phyloP scores from a whole-genome alignment of 2,888 invertebrate genomes.

The Caenorhabditis auriculariae region DNA sequence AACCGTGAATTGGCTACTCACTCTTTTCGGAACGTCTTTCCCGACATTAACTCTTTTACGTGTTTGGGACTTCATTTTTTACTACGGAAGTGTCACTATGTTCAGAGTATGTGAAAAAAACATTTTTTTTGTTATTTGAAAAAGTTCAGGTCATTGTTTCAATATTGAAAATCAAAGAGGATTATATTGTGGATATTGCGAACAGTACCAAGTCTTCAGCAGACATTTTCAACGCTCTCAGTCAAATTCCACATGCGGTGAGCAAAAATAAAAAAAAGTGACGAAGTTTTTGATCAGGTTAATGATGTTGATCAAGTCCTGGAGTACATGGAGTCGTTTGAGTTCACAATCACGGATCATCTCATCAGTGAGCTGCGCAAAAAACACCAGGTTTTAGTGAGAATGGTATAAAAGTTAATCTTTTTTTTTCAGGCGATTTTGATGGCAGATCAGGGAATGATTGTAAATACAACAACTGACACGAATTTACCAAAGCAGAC shows the following conservation, averaged over 20 bases:
- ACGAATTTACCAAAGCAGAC: conserved; percentile 83
- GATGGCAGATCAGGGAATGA: conserved; percentile 92
- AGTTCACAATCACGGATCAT: conserved; percentile 60
- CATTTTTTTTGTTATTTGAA: neutral
- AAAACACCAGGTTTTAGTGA: conserved; percentile 46
- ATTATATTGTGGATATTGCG: conserved; percentile 80
- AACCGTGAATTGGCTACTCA: conserved; percentile 95
- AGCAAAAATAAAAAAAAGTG: neutral
- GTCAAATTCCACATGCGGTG: conserved; percentile 78
- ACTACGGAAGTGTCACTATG: conserved; percentile 88
- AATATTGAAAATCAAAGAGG: conserved; percentile 70
- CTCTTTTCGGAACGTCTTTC: conserved; percentile 91
- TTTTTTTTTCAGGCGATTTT: conserved; percentile 74
- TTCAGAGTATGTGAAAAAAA: conserved; percentile 70
- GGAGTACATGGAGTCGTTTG: conserved; percentile 60
- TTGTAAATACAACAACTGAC: conserved; percentile 82
- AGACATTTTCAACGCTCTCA: conserved; percentile 93
- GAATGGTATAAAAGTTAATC: neutral
- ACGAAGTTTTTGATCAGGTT: conserved; percentile 22
- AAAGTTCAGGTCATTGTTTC: conserved; percentile 53
- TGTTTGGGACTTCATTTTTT: conserved; percentile 95
- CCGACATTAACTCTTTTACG: conserved; percentile 89
- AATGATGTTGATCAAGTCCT: conserved; percentile 48
- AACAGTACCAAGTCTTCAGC: conserved; percentile 76
- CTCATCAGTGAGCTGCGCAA: conserved; percentile 51